Conservation (phyloP, 2,888 invertebrate species). For the Coronaproctus castanopsis region DNA sequence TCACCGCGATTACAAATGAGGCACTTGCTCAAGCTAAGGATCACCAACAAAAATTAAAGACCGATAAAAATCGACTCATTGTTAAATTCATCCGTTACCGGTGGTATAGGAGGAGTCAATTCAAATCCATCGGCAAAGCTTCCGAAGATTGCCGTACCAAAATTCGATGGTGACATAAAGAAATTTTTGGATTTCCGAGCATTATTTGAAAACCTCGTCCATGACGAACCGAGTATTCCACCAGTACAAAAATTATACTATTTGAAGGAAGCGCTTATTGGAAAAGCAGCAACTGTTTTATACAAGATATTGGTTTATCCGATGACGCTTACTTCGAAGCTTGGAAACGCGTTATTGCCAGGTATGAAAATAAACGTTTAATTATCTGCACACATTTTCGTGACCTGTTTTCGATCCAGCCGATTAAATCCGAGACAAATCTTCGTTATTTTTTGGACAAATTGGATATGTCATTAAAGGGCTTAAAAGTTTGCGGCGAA, state of each 20-base stretch:
- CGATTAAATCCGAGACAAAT: background rate
- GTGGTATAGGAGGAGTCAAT: too few relatives aligned
- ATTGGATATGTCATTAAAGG: background rate
- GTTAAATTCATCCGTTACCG: too few relatives aligned
- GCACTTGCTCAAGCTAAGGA: too few relatives aligned
- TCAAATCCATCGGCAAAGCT: background rate
- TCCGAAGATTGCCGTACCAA: background rate
- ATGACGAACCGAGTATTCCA: background rate
- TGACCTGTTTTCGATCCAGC: background rate
- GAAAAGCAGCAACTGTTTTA: background rate
- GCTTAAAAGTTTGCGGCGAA: constrained; percentile 2
- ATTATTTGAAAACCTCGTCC: background rate
- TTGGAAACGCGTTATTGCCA: background rate
- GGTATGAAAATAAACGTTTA: background rate
- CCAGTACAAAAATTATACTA: constrained; percentile 3
- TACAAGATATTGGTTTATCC: background rate
- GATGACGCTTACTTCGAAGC: background rate
- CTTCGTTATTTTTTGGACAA: background rate
- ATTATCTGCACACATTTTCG: background rate
- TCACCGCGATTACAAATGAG: too few relatives aligned
- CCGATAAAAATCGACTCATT: too few relatives aligned
- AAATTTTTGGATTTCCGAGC: constrained; percentile 1
- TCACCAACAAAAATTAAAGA: too few relatives aligned
- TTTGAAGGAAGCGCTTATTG: constrained; percentile 1
- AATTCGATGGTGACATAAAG: constrained; percentile 1